These are phyloP conservation scores for Catonia carolina DNA, from an alignment of 2,888 invertebrate genomes.

Conservation along the genomic window DNA sequence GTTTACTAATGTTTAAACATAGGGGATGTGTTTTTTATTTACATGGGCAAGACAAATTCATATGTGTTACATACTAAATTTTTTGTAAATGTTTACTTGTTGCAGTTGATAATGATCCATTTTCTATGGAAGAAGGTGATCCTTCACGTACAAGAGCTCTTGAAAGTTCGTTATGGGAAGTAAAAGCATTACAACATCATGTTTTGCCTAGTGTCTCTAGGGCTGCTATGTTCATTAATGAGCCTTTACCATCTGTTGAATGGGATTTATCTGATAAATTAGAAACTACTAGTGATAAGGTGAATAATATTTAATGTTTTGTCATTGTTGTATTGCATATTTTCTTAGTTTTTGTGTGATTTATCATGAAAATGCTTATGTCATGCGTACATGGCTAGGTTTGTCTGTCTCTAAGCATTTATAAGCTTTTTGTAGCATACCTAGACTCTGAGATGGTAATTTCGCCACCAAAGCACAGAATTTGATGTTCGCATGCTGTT, in stretches of 20 bases:
- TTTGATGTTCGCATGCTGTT: no score
- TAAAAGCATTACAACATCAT: slow-evolving; percentile 69
- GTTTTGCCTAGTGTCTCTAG: slow-evolving; percentile 62
- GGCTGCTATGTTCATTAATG: slow-evolving; percentile 64
- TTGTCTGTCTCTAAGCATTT: no score
- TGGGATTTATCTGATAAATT: slow-evolving; percentile 60
- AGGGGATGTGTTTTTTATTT: no score
- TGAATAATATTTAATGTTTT: slow-evolving; percentile 38
- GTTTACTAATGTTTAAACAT: no score
- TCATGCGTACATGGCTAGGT: no score
- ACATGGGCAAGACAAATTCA: no score
- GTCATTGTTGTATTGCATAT: background rate
- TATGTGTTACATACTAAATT: no score
- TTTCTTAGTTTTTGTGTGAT: no score
- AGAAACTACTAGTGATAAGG: slow-evolving; percentile 57
- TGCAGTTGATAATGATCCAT: slow-evolving; percentile 63
- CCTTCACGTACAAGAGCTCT: slow-evolving; percentile 73
- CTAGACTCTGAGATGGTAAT: no score
- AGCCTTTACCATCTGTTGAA: slow-evolving; percentile 59
- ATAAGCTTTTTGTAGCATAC: no score
- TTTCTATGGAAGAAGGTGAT: slow-evolving; percentile 71
- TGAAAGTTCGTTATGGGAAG: slow-evolving; percentile 90
- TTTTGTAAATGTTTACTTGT: slow-evolving; percentile 46
- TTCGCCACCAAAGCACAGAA: no score
- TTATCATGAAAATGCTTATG: no score